These are phyloP conservation scores for Capreolus pygargus DNA, from an alignment of 2,113 vertebrate genomes.

Conservation along the genomic window DNA sequence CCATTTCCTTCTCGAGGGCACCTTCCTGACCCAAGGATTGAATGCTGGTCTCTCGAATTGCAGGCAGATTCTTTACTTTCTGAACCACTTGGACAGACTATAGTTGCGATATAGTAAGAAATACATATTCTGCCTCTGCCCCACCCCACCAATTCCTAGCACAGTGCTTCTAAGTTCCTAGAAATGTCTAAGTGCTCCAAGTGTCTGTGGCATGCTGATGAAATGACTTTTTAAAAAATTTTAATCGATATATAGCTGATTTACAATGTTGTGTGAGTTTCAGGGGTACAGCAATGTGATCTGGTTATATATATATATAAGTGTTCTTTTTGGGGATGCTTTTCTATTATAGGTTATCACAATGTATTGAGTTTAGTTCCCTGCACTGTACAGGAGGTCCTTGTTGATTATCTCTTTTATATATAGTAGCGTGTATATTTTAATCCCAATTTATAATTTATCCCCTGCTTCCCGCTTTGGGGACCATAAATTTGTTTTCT, in stretches of 20 bases:
- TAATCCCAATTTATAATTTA: neutral
- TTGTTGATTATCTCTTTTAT: neutral
- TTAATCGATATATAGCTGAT: neutral
- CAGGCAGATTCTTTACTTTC: neutral
- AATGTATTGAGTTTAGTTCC: neutral
- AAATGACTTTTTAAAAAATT: neutral
- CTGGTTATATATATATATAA: neutral
- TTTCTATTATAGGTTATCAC: neutral
- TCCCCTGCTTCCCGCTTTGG: neutral
- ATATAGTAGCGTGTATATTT: neutral
- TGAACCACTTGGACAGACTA: neutral
- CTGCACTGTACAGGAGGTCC: neutral
- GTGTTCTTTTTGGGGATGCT: neutral
- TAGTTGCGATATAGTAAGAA: neutral
- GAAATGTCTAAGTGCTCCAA: neutral
- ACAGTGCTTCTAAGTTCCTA: neutral
- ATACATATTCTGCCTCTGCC: neutral
- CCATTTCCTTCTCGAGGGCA: neutral
- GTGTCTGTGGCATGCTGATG: neutral
- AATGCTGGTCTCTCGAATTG: neutral
- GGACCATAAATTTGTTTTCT: neutral
- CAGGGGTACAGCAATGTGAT: neutral
- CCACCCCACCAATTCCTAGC: neutral
- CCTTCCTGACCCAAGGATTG: neutral
- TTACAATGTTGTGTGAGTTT: neutral